Evolutionary conservation across 2,888 invertebrate genomes (phyloP).

Genomic region (Epinotia ramella): DNA sequence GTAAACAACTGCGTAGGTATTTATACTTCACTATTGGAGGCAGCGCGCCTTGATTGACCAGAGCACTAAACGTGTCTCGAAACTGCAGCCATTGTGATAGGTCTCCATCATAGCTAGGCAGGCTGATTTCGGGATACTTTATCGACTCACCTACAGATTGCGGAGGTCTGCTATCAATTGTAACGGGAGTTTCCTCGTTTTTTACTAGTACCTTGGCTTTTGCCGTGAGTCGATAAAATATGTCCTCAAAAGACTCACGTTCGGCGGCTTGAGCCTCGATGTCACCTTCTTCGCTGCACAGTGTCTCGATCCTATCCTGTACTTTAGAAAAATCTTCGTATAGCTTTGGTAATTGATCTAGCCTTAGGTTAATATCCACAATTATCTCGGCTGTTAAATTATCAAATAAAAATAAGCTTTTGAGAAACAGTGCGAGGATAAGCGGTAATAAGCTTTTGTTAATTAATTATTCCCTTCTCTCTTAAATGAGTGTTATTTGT

Average conservation of each 20-base stretch:
- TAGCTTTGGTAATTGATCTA: neutral
- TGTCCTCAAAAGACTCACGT: neutral
- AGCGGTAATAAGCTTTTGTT: no score
- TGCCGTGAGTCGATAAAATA: neutral
- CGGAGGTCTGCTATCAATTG: neutral
- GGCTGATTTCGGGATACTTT: neutral
- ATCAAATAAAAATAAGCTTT: no score
- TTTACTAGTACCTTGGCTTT: neutral
- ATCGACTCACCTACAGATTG: neutral
- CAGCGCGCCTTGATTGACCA: no score
- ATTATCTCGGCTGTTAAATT: neutral
- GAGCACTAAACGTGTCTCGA: no score
- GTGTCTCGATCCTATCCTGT: neutral
- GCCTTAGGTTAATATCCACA: neutral
- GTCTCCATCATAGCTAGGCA: neutral
- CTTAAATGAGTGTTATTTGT: no score
- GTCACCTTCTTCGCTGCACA: neutral
- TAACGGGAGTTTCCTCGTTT: neutral
- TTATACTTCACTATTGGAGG: neutral
- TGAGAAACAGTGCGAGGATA: no score
- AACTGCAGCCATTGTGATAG: neutral
- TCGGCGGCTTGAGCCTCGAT: neutral
- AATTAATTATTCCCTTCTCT: no score
- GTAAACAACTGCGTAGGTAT: slow-evolving; percentile 1
- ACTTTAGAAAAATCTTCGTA: neutral